Conservation (phyloP, 2,797 vertebrate species). For the Rallus crepitans region DNA sequence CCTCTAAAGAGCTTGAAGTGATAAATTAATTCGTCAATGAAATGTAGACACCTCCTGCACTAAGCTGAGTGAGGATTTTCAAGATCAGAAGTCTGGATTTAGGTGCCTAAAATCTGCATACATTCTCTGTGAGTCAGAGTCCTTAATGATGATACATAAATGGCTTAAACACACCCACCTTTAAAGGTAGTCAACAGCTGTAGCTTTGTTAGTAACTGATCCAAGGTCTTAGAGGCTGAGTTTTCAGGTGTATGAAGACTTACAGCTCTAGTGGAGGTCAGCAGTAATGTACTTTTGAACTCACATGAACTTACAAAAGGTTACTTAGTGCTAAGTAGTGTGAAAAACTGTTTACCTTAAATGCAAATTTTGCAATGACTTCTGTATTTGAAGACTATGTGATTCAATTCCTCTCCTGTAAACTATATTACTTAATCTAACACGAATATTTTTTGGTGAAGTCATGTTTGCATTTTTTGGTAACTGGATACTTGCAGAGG, state of each 20-base stretch:
- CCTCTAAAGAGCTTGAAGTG: conserved; percentile 11
- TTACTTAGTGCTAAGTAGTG: not conserved
- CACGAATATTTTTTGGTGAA: not conserved
- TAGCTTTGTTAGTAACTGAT: not conserved
- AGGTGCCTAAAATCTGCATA: not conserved
- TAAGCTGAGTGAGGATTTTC: conserved; percentile 1
- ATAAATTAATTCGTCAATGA: conserved; percentile 29
- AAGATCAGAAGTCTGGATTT: conserved; percentile 30
- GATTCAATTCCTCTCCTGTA: not conserved
- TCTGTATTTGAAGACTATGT: not conserved
- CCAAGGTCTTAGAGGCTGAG: not conserved
- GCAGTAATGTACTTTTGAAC: not conserved
- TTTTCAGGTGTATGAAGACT: not conserved
- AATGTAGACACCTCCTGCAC: not conserved
- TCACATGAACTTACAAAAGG: not conserved
- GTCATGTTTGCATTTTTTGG: not conserved
- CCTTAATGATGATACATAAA: not conserved
- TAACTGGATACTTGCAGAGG: not conserved
- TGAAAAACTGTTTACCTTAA: not conserved
- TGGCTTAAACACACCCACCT: not conserved
- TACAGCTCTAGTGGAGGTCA: not conserved
- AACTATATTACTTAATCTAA: not conserved
- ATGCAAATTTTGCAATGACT: not conserved
- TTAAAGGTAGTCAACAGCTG: not conserved
- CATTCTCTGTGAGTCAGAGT: not conserved